Evolutionary conservation across 2,113 vertebrate species (phyloP).

Genomic region (Lethenteron camtschaticum): DNA sequence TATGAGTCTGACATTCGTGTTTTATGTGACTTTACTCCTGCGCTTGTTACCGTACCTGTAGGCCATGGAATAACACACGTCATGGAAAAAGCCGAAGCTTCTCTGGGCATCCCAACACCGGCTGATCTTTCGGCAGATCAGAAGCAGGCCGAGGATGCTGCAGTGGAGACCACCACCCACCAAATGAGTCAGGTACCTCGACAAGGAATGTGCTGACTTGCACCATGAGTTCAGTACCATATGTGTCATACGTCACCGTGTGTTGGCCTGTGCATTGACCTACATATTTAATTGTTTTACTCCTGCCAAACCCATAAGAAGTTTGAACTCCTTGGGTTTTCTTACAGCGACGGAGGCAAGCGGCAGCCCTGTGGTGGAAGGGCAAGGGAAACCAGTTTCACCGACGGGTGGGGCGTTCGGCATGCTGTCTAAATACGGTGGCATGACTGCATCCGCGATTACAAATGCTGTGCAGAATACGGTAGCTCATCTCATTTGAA

Average conservation of each 20-base stretch:
- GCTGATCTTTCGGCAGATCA: constrained; percentile 35
- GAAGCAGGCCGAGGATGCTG: no score
- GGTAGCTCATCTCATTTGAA: constrained; percentile 23
- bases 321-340: no score
- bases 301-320: no score
- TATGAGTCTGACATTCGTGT: background rate
- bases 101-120: constrained; percentile 70
- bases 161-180: no score
- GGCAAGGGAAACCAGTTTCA: constrained; percentile 13
- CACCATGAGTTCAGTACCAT: no score
- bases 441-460: constrained; percentile 29
- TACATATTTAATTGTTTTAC: no score
- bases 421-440: constrained; percentile 28
- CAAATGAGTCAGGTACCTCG: no score
- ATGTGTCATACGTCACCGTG: no score
- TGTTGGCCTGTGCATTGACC: no score
- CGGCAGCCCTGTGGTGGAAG: background rate
- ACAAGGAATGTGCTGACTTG: no score
- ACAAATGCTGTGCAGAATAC: constrained; percentile 71
- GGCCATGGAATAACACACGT: constrained; percentile 76
- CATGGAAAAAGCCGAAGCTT: constrained; percentile 87
- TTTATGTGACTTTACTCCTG: background rate
- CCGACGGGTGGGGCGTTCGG: constrained; percentile 39
- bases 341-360: background rate
- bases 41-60: constrained; percentile 18